phyloP scores from a whole-genome alignment of 2,797 vertebrate species.

The Mico argentatus region DNA sequence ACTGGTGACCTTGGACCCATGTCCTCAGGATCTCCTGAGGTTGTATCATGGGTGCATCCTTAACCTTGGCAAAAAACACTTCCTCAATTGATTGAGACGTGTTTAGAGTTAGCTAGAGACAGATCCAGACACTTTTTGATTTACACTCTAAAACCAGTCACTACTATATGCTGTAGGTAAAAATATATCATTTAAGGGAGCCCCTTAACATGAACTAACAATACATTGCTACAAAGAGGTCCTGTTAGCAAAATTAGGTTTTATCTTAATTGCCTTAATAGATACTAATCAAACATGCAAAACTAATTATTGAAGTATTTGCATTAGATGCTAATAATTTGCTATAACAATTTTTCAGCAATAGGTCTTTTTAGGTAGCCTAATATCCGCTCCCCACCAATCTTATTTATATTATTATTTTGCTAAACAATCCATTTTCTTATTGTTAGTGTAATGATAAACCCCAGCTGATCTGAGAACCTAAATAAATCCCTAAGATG shows the following conservation, averaged over 20 bases:
- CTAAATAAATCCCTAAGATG: neutral
- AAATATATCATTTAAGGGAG: neutral
- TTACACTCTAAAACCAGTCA: neutral
- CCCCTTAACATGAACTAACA: neutral
- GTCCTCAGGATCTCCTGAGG: neutral
- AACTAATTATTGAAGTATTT: neutral
- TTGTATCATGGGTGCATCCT: neutral
- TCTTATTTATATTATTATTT: conserved; percentile 38
- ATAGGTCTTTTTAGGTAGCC: neutral
- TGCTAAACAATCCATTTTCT: neutral
- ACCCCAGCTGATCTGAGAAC: neutral
- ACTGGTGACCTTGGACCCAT: neutral
- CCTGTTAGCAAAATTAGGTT: neutral
- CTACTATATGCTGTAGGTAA: neutral
- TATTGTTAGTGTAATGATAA: neutral
- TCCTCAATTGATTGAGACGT: neutral
- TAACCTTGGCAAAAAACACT: neutral
- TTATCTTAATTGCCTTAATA: neutral
- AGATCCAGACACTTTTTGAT: neutral
- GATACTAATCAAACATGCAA: neutral
- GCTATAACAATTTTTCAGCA: neutral
- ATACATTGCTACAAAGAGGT: neutral
- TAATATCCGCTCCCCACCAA: neutral
- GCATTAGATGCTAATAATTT: neutral
- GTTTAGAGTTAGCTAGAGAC: neutral